Evolutionary conservation across 1,140 invertebrate genomes (phyloP).

Genomic region (Ips typographus): DNA sequence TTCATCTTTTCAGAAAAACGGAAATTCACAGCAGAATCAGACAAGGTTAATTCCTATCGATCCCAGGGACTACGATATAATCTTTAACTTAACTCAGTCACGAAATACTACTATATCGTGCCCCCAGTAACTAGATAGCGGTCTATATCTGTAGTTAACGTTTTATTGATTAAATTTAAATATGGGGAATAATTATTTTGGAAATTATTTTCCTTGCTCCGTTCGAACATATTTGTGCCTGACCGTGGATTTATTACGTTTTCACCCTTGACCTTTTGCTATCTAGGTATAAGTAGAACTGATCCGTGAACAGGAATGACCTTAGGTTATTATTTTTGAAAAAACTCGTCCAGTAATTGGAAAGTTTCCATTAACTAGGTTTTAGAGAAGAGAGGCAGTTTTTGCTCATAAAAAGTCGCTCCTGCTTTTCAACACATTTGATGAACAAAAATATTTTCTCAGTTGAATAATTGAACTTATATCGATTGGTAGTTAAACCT

Average conservation of each 20-base stretch:
- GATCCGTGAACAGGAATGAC: neutral
- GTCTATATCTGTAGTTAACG: neutral
- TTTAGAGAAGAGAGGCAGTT: neutral
- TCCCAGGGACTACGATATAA: neutral
- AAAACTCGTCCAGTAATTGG: neutral
- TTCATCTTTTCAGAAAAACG: neutral
- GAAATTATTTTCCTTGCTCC: neutral
- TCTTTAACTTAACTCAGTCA: constrained; percentile 8
- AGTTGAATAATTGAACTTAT: neutral
- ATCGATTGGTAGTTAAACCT: neutral
- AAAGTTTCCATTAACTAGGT: neutral
- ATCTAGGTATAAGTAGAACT: neutral
- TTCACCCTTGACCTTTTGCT: neutral
- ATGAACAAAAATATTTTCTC: neutral
- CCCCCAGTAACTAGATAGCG: neutral
- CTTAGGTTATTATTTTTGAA: neutral
- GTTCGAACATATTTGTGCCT: neutral
- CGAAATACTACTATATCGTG: neutral
- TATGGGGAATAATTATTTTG: neutral
- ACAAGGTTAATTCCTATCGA: constrained; percentile 11
- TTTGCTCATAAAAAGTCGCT: neutral
- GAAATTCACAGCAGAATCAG: neutral
- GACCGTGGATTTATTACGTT: neutral
- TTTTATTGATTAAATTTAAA: neutral
- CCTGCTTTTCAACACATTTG: neutral